Evolutionary conservation across 2,113 vertebrate genomes (phyloP).

Genomic region (Pipa parva): DNA sequence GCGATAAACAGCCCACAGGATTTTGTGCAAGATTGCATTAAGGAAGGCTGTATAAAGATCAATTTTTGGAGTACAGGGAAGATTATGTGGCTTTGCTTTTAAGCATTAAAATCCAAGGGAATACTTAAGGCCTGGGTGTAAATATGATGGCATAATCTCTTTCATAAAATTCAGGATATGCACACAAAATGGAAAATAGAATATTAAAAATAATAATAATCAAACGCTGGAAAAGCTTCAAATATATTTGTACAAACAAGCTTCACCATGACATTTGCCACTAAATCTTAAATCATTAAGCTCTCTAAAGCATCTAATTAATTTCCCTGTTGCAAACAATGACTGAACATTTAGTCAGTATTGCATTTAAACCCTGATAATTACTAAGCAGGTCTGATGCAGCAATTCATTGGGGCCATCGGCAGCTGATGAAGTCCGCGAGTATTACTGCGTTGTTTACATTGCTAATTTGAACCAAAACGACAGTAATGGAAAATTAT

Average conservation of each 20-base stretch:
- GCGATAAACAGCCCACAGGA: slow-evolving; percentile 72
- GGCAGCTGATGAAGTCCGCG: slow-evolving; percentile 40
- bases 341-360: slow-evolving; percentile 34
- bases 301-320: slow-evolving; percentile 48
- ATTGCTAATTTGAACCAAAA: slow-evolving; percentile 53
- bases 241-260: slow-evolving; percentile 20
- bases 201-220: background rate
- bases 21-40: slow-evolving; percentile 67
- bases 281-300: slow-evolving; percentile 38
- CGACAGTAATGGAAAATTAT: slow-evolving; percentile 47
- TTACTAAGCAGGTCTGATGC: slow-evolving; percentile 46
- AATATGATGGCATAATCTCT: slow-evolving; percentile 52
- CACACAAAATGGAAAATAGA: background rate
- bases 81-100: slow-evolving; percentile 49
- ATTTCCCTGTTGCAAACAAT: slow-evolving; percentile 30
- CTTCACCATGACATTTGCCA: slow-evolving; percentile 44
- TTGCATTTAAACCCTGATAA: slow-evolving; percentile 45
- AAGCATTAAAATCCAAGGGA: slow-evolving; percentile 48
- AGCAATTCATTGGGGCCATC: slow-evolving; percentile 47
- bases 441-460: slow-evolving; percentile 48
- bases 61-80: background rate
- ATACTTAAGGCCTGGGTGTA: slow-evolving; percentile 40
- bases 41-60: slow-evolving; percentile 50
- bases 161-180: slow-evolving; percentile 25
- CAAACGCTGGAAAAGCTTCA: slow-evolving; percentile 39